Percentiles rank a stretch among this genome's conserved stretches.
These are phyloP conservation scores for Lapara coniferarum DNA, from an alignment of 2,888 invertebrate genomes.

Conservation along the genomic window DNA sequence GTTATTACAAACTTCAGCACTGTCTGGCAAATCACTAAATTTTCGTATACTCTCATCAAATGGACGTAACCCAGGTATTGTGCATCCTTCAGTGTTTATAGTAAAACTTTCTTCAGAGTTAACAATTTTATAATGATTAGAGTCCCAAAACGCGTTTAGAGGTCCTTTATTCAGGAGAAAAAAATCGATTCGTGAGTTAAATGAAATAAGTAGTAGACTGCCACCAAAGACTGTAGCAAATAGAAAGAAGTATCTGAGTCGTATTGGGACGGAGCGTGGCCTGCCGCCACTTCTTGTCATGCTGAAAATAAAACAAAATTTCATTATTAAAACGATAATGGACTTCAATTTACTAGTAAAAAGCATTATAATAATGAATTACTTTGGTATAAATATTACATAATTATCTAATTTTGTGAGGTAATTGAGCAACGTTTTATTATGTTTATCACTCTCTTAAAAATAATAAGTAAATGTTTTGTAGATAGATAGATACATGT, in stretches of 20 bases:
- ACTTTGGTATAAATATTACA: not conserved
- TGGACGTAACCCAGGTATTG: constrained; percentile 86
- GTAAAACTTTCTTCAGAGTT: constrained; percentile 68
- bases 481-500: too few relatives aligned
- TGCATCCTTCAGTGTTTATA: constrained; percentile 86
- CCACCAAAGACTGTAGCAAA: constrained; percentile 63
- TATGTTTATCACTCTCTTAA: too few relatives aligned
- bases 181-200: constrained; percentile 60
- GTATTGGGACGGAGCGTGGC: constrained; percentile 50
- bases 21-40: constrained; percentile 77
- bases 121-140: constrained; percentile 44
- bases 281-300: constrained; percentile 55
- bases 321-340: not conserved
- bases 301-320: constrained; percentile 55
- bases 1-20: constrained; percentile 79
- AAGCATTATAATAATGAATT: not conserved
- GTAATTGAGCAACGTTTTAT: too few relatives aligned
- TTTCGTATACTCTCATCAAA: constrained; percentile 82
- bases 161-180: constrained; percentile 56
- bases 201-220: constrained; percentile 64
- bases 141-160: constrained; percentile 44
- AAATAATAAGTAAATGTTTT: too few relatives aligned
- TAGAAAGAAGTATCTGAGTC: constrained; percentile 67
- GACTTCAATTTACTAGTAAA: not conserved
- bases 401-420: too few relatives aligned